A percentile compares a stretch with the other conserved stretches of the same genome.
These are phyloP conservation scores for Rhipidura dahli DNA, from an alignment of 2,113 vertebrate genomes.

Conservation along the genomic window DNA sequence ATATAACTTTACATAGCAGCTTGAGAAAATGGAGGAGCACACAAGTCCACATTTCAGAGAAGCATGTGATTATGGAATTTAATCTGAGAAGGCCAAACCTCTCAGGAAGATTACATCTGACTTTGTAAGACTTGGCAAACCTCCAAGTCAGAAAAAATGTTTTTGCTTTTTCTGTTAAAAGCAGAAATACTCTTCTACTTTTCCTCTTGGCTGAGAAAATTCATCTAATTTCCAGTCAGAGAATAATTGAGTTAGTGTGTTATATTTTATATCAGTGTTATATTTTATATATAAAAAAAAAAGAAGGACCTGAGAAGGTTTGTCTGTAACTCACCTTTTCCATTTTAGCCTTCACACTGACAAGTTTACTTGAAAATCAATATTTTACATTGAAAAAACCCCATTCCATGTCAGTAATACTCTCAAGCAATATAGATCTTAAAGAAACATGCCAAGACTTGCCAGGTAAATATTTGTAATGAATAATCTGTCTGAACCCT, in stretches of 20 bases:
- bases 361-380: conserved; percentile 31
- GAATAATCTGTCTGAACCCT: neutral
- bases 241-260: neutral
- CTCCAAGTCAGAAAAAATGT: neutral
- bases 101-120: neutral
- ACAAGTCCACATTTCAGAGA: neutral
- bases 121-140: neutral
- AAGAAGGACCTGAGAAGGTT: neutral
- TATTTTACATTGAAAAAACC: conserved; percentile 16
- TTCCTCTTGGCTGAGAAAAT: neutral
- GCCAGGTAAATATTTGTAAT: conserved; percentile 33
- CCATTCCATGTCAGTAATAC: neutral
- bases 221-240: neutral
- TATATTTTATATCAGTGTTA: neutral
- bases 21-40: neutral
- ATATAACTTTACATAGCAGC: neutral
- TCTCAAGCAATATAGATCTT: conserved; percentile 11
- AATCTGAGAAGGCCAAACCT: neutral
- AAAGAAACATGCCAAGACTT: conserved; percentile 9
- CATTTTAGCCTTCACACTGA: neutral
- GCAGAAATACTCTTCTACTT: neutral
- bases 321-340: neutral
- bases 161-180: neutral
- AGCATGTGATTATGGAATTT: neutral
- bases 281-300: neutral